A percentile compares a stretch with the other conserved stretches of the same genome.
phyloP scores from a whole-genome alignment of 2,113 vertebrate species.

The Mola mola region DNA sequence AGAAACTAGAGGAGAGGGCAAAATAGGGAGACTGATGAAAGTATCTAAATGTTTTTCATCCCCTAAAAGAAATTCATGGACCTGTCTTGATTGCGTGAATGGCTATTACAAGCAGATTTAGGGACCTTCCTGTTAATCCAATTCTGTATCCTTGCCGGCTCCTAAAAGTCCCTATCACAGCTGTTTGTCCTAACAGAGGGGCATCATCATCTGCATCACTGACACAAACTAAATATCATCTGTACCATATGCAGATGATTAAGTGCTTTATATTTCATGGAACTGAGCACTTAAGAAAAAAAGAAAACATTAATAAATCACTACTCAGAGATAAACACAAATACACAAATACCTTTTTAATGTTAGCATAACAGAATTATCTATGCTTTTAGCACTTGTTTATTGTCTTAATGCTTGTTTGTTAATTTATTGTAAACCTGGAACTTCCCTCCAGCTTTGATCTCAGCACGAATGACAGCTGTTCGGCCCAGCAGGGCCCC shows the following conservation, averaged over 20 bases:
- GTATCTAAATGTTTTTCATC: conserved; percentile 34
- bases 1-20: neutral
- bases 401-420: conserved; percentile 30
- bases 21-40: conserved; percentile 9
- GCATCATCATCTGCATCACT: conserved; percentile 16
- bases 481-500: conserved; percentile 56
- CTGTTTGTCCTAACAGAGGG: conserved; percentile 16
- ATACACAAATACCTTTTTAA: neutral
- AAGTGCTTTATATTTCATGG: neutral
- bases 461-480: conserved; percentile 60
- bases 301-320: too few species aligned
- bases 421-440: conserved; percentile 24
- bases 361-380: neutral
- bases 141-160: conserved; percentile 31
- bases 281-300: neutral
- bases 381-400: conserved; percentile 16
- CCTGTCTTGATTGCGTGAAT: conserved; percentile 23
- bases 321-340: too few species aligned
- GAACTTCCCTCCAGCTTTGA: conserved; percentile 30
- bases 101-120: conserved; percentile 31
- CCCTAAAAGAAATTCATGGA: conserved; percentile 23
- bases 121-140: conserved; percentile 31
- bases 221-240: conserved; percentile 26
- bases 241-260: neutral
- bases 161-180: conserved; percentile 28